Percentiles rank a stretch among this genome's conserved stretches.
Conservation (phyloP, 2,113 vertebrate species). For the Sterrhoptilus dennistouni region DNA sequence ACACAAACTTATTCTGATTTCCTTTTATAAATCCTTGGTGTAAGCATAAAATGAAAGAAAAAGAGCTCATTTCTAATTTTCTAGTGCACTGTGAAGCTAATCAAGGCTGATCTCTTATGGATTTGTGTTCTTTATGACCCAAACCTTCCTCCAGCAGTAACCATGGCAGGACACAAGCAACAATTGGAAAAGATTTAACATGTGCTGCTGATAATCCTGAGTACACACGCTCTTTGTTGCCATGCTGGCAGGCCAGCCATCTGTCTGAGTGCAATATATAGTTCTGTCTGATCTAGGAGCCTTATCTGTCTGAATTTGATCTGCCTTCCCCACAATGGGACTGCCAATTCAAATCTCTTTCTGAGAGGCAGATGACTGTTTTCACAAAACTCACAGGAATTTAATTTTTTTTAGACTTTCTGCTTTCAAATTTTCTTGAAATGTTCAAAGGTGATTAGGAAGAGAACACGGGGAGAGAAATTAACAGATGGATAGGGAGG, state of each 20-base stretch:
- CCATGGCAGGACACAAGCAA: background rate
- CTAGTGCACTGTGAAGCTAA: background rate
- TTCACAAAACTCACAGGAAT: background rate
- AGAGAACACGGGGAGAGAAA: background rate
- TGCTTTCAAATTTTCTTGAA: background rate
- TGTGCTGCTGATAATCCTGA: conserved; percentile 4
- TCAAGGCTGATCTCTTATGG: background rate
- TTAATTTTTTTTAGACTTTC: background rate
- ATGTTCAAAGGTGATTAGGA: conserved; percentile 19
- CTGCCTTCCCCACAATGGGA: background rate
- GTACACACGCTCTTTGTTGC: background rate
- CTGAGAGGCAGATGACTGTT: background rate
- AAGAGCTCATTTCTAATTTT: background rate
- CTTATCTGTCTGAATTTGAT: conserved; percentile 23
- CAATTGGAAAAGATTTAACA: background rate
- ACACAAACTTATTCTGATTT: background rate
- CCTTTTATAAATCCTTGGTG: background rate
- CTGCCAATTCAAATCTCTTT: conserved; percentile 7
- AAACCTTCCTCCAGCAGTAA: background rate
- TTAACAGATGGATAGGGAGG: conserved; percentile 1
- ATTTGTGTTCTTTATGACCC: background rate
- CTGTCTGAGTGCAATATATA: conserved; percentile 31
- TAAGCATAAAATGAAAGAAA: background rate
- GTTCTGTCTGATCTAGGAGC: conserved; percentile 28
- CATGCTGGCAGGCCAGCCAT: conserved; percentile 13